Percentiles rank a stretch among this genome's conserved stretches.
These are phyloP conservation scores for Drosophila ezoana DNA, from an alignment of 2,888 invertebrate species.

Conservation along the genomic window DNA sequence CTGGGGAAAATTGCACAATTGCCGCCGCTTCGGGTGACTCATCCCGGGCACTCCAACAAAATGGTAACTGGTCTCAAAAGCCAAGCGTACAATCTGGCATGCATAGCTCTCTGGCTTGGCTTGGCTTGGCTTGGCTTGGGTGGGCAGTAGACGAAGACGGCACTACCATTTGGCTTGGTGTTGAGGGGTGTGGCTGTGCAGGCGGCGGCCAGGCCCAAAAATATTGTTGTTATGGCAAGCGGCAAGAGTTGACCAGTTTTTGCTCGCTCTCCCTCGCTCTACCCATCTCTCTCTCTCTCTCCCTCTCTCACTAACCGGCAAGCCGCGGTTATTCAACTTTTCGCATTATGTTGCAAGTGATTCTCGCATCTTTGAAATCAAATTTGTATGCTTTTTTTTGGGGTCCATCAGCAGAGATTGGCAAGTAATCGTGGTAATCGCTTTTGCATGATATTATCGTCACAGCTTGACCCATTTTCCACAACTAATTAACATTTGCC, in stretches of 20 bases:
- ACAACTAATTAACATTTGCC: slow-evolving; percentile 78
- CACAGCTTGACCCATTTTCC: slow-evolving; percentile 69
- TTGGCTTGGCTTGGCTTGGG: slow-evolving; percentile 37
- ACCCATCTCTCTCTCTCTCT: not conserved
- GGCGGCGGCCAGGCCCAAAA: slow-evolving; percentile 57
- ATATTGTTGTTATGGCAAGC: slow-evolving; percentile 20
- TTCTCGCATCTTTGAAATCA: slow-evolving; percentile 34
- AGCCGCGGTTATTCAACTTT: slow-evolving; percentile 56
- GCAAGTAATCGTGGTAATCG: slow-evolving; percentile 48
- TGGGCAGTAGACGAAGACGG: slow-evolving; percentile 38
- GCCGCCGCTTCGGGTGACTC: slow-evolving; percentile 49
- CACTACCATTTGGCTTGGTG: slow-evolving; percentile 24
- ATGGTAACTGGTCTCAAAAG: slow-evolving; percentile 44
- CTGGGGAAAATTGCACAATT: slow-evolving; percentile 66
- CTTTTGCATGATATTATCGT: slow-evolving; percentile 35
- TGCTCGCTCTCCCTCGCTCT: not conserved
- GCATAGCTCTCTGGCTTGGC: slow-evolving; percentile 23
- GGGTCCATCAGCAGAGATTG: slow-evolving; percentile 37
- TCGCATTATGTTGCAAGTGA: slow-evolving; percentile 54
- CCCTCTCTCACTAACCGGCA: slow-evolving; percentile 29
- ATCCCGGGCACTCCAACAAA: slow-evolving; percentile 37
- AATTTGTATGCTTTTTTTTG: slow-evolving; percentile 19
- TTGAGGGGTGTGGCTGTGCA: slow-evolving; percentile 45
- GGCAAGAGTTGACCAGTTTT: slow-evolving; percentile 57
- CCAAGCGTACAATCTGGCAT: slow-evolving; percentile 26